These are phyloP conservation scores for Drosophila neotestacea DNA, from an alignment of 2,888 invertebrate species.

Conservation along the genomic window DNA sequence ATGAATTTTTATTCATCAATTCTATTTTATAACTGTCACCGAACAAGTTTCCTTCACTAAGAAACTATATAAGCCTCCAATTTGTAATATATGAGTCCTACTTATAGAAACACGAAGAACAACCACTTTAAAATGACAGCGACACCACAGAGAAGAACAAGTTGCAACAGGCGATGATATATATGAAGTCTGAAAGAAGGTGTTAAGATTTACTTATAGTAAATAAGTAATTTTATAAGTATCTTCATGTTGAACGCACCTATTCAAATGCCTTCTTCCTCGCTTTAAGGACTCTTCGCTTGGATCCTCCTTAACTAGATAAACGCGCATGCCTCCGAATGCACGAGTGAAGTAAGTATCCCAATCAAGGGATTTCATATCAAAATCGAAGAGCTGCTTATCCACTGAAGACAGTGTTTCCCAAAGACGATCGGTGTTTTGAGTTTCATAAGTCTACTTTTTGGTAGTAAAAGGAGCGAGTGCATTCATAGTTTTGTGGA, in stretches of 20 bases:
- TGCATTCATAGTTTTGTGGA: constrained; percentile 91
- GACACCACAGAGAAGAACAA: constrained; percentile 47
- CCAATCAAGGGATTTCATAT: constrained; percentile 91
- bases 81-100: neutral
- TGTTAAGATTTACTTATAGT: neutral
- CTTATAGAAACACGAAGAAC: neutral
- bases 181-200: constrained; percentile 61
- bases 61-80: neutral
- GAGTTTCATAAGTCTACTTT: constrained; percentile 90
- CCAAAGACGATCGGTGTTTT: constrained; percentile 86
- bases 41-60: neutral
- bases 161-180: constrained; percentile 66
- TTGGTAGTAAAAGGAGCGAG: constrained; percentile 90
- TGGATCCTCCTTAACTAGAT: constrained; percentile 91
- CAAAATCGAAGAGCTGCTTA: constrained; percentile 89
- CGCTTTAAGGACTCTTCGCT: constrained; percentile 87
- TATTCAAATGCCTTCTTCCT: constrained; percentile 87
- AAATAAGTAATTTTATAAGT: neutral
- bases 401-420: constrained; percentile 83
- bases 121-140: neutral
- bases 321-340: constrained; percentile 90
- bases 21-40: constrained; percentile 3
- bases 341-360: constrained; percentile 85
- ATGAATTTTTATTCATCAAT: neutral
- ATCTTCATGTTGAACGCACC: constrained; percentile 84